Conservation (phyloP, 2,797 vertebrate genomes). For the Coendou prehensilis region DNA sequence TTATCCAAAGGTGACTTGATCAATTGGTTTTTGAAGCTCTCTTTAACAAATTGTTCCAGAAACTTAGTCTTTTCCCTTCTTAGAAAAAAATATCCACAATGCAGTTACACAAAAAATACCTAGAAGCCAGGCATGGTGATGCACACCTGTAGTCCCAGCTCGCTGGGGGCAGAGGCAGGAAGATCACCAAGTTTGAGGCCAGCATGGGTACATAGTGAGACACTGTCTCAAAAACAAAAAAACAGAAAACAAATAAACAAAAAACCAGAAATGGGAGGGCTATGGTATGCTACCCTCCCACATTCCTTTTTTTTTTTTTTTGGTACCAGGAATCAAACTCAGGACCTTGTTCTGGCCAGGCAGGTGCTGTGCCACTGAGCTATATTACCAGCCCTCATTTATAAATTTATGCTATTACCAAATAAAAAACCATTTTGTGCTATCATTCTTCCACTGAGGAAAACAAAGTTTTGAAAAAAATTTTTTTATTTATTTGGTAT, state of each 20-base stretch:
- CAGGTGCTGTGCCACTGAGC: no score
- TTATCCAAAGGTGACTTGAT: neutral
- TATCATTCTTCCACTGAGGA: constrained; percentile 8
- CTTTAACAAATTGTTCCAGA: constrained; percentile 15
- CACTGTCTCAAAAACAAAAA: neutral
- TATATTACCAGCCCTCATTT: neutral
- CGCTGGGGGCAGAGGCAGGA: no score
- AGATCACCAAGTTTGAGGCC: no score
- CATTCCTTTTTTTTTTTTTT: neutral
- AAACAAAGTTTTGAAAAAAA: neutral
- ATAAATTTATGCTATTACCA: neutral
- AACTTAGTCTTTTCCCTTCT: constrained; percentile 37
- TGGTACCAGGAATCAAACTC: no score
- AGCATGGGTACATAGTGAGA: no score
- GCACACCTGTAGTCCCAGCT: no score
- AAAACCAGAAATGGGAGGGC: constrained; percentile 49
- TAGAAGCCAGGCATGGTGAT: no score
- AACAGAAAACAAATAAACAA: neutral
- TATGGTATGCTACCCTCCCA: neutral
- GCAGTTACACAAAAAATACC: neutral
- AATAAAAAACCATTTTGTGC: constrained; percentile 15
- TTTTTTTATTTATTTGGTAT: no score
- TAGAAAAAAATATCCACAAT: constrained; percentile 22
- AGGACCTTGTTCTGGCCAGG: no score
- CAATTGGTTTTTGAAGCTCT: neutral